A percentile compares a stretch with the other conserved stretches of the same genome.
These are phyloP conservation scores for Salarias fasciatus DNA, from an alignment of 2,797 vertebrate species.

Conservation along the genomic window DNA sequence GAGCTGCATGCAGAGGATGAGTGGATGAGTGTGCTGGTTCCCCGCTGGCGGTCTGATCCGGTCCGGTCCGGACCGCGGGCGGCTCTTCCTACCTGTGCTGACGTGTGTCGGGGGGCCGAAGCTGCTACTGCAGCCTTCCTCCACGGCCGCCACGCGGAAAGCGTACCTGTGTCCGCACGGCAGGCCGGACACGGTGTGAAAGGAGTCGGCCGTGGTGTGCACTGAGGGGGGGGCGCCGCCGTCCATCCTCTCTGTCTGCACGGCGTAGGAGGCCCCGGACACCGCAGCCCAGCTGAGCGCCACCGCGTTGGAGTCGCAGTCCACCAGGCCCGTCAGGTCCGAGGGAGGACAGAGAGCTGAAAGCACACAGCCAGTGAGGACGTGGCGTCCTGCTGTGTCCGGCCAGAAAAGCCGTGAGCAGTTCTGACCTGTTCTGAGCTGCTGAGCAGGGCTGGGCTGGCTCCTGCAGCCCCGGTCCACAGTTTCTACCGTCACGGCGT, in stretches of 20 bases:
- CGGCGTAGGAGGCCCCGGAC: conserved; percentile 41
- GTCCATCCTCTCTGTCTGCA: conserved; percentile 42
- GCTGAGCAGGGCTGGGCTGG: conserved; percentile 43
- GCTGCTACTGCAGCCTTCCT: conserved; percentile 60
- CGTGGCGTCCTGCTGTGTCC: too few species aligned
- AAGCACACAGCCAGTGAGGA: background rate
- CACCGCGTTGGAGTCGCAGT: conserved; percentile 55
- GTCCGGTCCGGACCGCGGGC: too few species aligned
- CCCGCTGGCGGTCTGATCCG: too few species aligned
- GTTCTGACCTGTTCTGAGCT: conserved; percentile 69
- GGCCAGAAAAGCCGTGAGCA: too few species aligned
- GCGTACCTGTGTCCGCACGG: conserved; percentile 67
- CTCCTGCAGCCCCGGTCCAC: conserved; percentile 68
- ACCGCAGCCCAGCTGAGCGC: conserved; percentile 67
- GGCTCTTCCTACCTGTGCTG: conserved; percentile 63
- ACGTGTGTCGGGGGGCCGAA: conserved; percentile 55
- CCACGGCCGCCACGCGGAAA: conserved; percentile 55
- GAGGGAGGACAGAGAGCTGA: conserved; percentile 68
- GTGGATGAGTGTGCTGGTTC: too few species aligned
- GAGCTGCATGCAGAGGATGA: conserved; percentile 40
- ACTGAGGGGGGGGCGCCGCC: background rate
- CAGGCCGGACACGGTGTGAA: conserved; percentile 43
- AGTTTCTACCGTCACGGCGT: conserved; percentile 66
- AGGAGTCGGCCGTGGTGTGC: conserved; percentile 31
- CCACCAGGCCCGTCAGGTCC: conserved; percentile 56